Percentiles rank a stretch among this genome's conserved stretches.
phyloP scores from a whole-genome alignment of 2,113 vertebrate genomes.

The Bufo gargarizans region DNA sequence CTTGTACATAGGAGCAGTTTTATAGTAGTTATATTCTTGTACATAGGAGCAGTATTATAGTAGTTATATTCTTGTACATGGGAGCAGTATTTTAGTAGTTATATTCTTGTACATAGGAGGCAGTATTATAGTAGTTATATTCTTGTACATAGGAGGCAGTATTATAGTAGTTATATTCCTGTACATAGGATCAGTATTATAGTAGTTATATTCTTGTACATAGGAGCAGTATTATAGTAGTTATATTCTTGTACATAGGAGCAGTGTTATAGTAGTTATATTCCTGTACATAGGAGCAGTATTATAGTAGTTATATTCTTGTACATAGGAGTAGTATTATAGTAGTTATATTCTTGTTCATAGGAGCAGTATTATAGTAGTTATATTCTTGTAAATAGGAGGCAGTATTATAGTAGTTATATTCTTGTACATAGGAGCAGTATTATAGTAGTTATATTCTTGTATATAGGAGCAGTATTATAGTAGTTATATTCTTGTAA shows the following conservation, averaged over 20 bases:
- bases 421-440: neutral
- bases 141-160: neutral
- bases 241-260: neutral
- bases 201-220: neutral
- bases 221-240: neutral
- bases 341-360: neutral
- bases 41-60: neutral
- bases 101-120: constrained; percentile 1
- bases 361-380: neutral
- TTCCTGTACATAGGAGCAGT: neutral
- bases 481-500: neutral
- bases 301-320: neutral
- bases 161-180: neutral
- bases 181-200: neutral
- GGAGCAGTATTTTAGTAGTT: constrained; percentile 7
- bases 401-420: constrained; percentile 1
- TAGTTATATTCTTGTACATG: neutral
- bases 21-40: constrained; percentile 1
- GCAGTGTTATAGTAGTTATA: neutral
- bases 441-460: constrained; percentile 4
- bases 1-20: neutral
- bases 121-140: neutral
- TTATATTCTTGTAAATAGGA: neutral
- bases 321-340: neutral
- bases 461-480: neutral